Percentiles rank a stretch among this genome's conserved stretches.
Evolutionary conservation across 2,113 vertebrate genomes (phyloP).

Genomic region (Acrocephalus arundinaceus): DNA sequence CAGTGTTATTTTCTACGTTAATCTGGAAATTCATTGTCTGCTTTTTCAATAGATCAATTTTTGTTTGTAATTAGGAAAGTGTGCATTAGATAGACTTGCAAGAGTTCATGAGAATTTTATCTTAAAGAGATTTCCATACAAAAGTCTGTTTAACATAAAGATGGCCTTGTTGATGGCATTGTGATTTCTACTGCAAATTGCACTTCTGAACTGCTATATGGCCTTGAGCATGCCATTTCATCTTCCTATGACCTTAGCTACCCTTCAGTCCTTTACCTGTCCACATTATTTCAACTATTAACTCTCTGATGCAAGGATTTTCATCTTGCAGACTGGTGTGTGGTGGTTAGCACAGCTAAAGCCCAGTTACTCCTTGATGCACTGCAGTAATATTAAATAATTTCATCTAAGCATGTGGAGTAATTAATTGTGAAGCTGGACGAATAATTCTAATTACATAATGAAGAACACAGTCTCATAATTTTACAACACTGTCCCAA

Average conservation of each 20-base stretch:
- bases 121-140: background rate
- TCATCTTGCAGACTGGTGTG: background rate
- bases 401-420: background rate
- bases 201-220: background rate
- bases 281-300: background rate
- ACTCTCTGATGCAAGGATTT: background rate
- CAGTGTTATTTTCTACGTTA: background rate
- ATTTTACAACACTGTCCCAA: background rate
- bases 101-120: background rate
- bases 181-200: background rate
- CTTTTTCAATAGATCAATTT: background rate
- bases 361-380: background rate
- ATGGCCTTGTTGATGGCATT: background rate
- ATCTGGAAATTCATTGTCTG: background rate
- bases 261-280: background rate
- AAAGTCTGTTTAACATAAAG: background rate
- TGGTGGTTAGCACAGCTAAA: conserved; percentile 30
- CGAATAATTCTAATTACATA: background rate
- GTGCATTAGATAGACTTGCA: background rate
- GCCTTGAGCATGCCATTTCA: background rate
- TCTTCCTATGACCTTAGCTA: background rate
- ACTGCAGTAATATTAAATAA: background rate
- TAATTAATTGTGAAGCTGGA: conserved; percentile 3
- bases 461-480: background rate
- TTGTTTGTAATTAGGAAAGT: background rate